Conservation (phyloP, 2,113 vertebrate genomes). For the Mormyrus iriodes region DNA sequence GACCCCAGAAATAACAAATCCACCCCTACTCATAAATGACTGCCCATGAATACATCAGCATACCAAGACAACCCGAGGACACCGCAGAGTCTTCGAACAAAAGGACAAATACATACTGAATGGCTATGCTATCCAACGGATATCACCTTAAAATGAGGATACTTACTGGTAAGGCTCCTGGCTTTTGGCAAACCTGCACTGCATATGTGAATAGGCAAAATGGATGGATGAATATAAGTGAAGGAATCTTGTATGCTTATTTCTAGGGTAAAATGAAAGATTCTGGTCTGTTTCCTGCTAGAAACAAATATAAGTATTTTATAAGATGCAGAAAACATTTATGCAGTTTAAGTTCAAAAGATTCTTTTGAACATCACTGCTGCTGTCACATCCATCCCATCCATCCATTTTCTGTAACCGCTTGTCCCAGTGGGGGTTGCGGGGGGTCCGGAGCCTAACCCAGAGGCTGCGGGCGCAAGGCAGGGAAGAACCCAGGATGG, state of each 20-base stretch:
- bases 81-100: background rate
- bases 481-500: no score
- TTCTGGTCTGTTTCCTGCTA: background rate
- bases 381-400: background rate
- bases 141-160: background rate
- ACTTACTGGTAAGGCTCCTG: background rate
- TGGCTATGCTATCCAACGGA: background rate
- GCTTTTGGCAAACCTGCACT: background rate
- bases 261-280: background rate
- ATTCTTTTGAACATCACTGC: background rate
- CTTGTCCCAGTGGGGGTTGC: no score
- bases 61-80: background rate
- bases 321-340: background rate
- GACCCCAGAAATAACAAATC: background rate
- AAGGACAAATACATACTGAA: background rate
- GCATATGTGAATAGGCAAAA: background rate
- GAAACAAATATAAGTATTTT: background rate
- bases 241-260: background rate
- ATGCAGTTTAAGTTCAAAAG: background rate
- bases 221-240: background rate
- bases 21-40: background rate
- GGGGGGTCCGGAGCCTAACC: no score
- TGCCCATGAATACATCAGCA: background rate
- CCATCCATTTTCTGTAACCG: no score
- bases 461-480: no score